Evolutionary conservation across 2,797 vertebrate species (phyloP), one percentile per base, ranked within the genome.

Genomic region (Sebastiscus tertius): DNA sequence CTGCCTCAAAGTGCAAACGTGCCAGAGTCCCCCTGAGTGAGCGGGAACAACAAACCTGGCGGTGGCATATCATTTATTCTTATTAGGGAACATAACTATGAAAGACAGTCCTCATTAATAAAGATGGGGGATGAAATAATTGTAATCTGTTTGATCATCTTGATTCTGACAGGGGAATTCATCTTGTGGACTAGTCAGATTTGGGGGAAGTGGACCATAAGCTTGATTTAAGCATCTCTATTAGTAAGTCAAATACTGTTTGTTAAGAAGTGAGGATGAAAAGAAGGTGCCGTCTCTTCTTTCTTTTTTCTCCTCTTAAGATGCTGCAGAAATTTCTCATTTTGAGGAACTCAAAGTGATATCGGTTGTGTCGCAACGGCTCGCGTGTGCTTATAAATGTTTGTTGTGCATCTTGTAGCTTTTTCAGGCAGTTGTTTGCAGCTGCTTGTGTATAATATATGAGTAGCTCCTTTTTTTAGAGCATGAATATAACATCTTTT

Each of bases 101-200:
- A 96, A 96, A 96, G 96, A 96, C 96, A 96, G 95, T 94, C 85
- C 94, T 96, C 96, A 95, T 96, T 96, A 96, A 96, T 96, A 96
- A 95, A 95, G 94, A 96, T 88, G 93, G 93, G 92, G 94, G 94
- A 91, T 94, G 94, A 95, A 96, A 96, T 96, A 96, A 96, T 96
- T 96, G 95, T 96, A 96, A 96, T 96, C 94, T 96, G 96, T 96
- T 96, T 96, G 96, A 96, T 96, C 95, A 96, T 96, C 95, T 95
- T 93, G 92, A 94, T 90, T 86, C 92, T 96, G 96, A 96, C 96
- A 95, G 94, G 94, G 93, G 94, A 95, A 96, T 96, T 96, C 90
- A 96, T 96, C 96, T 96, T 96, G 93, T 93, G 49, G 92, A 93
- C 92, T 92, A 92, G 93, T 93, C 93, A 95, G 92, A 95, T 94